phyloP scores from a whole-genome alignment of 2,113 vertebrate species.

The Bambusicola thoracicus region DNA sequence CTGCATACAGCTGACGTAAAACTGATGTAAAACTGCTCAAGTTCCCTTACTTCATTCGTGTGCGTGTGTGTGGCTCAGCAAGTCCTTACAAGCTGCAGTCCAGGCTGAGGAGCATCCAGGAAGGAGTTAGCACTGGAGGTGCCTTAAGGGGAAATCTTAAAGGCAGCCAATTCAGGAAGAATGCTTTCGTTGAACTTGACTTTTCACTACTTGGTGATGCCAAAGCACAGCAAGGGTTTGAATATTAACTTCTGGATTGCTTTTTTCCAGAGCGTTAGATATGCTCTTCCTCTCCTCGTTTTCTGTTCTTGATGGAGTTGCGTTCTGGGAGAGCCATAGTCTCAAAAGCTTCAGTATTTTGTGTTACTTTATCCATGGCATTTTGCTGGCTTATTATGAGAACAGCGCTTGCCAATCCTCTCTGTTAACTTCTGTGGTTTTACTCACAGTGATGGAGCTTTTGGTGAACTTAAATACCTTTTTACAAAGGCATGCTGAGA shows the following conservation, averaged over 20 bases:
- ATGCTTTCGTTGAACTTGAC: background rate
- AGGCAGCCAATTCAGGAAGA: background rate
- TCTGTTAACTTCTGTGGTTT: conserved; percentile 52
- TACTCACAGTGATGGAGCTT: conserved; percentile 55
- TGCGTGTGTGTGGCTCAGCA: background rate
- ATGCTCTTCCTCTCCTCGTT: background rate
- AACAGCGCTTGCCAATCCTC: background rate
- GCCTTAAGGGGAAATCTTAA: background rate
- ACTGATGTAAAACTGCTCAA: background rate
- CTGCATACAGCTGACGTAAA: background rate
- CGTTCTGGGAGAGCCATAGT: conserved; percentile 27
- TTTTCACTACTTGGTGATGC: background rate
- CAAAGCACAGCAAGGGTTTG: background rate
- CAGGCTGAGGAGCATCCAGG: background rate
- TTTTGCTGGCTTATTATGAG: conserved; percentile 34
- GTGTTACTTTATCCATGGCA: conserved; percentile 18
- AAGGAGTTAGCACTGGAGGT: background rate
- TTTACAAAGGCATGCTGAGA: conserved; percentile 29
- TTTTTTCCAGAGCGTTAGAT: background rate
- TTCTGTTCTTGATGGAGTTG: conserved; percentile 30
- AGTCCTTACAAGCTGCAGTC: background rate
- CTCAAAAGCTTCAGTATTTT: conserved; percentile 34
- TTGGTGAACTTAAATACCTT: conserved; percentile 49
- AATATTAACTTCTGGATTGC: background rate
- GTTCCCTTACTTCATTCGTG: background rate